A percentile compares a stretch with the other conserved stretches of the same genome.
phyloP scores from a whole-genome alignment of 1,140 invertebrate species.

The Aricia agestis region DNA sequence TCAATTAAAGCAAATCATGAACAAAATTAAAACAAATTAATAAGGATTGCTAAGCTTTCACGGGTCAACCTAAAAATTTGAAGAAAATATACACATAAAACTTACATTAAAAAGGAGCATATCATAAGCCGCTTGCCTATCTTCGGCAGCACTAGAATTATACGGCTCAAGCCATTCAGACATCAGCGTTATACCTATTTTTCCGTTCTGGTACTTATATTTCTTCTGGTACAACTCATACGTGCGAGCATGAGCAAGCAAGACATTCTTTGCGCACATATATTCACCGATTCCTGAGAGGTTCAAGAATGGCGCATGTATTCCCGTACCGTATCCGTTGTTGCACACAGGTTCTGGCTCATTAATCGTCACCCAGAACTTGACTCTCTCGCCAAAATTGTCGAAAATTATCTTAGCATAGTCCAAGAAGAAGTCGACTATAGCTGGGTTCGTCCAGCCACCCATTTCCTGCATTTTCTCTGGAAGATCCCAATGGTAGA shows the following conservation, averaged over 20 bases:
- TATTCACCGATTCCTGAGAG: constrained; percentile 75
- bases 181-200: too few species aligned
- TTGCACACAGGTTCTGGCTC: constrained; percentile 79
- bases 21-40: too few species aligned
- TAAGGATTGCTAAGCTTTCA: too few species aligned
- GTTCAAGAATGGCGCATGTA: constrained; percentile 68
- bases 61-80: too few species aligned
- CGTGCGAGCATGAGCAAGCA: constrained; percentile 75
- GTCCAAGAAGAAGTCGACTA: constrained; percentile 78
- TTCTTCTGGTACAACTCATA: too few species aligned
- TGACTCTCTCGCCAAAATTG: constrained; percentile 78
- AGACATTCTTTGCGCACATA: constrained; percentile 75
- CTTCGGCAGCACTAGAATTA: too few species aligned
- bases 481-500: constrained; percentile 83
- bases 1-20: too few species aligned
- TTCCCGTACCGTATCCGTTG: constrained; percentile 74
- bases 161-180: too few species aligned
- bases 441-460: constrained; percentile 79
- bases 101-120: too few species aligned
- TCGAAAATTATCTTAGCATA: constrained; percentile 78
- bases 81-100: too few species aligned
- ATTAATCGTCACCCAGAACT: constrained; percentile 82
- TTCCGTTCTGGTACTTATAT: too few species aligned
- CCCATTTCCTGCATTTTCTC: constrained; percentile 77
- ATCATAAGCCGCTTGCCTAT: too few species aligned